A percentile compares a stretch with the other conserved stretches of the same genome.
Evolutionary conservation across 2,888 invertebrate species (phyloP).

Genomic region (Exocentrus adspersus): DNA sequence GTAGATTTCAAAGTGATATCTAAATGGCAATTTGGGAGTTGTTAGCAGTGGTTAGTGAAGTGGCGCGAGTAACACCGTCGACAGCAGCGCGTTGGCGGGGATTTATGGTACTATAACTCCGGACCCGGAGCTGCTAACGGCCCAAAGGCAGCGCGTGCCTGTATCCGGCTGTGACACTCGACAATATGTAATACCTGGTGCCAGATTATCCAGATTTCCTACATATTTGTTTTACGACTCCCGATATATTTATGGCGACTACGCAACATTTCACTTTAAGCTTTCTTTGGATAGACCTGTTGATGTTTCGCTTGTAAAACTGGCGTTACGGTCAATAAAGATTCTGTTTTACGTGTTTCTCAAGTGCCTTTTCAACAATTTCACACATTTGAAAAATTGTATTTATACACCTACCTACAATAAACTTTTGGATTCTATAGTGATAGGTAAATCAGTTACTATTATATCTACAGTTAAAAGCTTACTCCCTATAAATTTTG

Average conservation of each 20-base stretch:
- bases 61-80: constrained; percentile 59
- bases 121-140: constrained; percentile 51
- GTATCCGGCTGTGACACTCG: constrained; percentile 52
- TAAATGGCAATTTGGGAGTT: constrained; percentile 62
- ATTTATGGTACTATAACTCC: constrained; percentile 54
- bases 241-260: constrained; percentile 49
- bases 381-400: not conserved
- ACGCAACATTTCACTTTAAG: constrained; percentile 42
- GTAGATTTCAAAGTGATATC: constrained; percentile 53
- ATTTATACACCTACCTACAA: not conserved
- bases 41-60: constrained; percentile 63
- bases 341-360: not conserved
- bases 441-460: no score
- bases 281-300: constrained; percentile 38
- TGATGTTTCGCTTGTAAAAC: constrained; percentile 31
- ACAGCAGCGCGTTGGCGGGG: constrained; percentile 57
- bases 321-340: constrained; percentile 19
- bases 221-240: constrained; percentile 55
- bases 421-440: not conserved
- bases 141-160: constrained; percentile 53
- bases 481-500: no score
- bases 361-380: not conserved
- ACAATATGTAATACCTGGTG: constrained; percentile 55
- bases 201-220: constrained; percentile 56
- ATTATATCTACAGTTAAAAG: no score